These are phyloP conservation scores for Eupristina koningsbergeri DNA, from an alignment of 1,140 invertebrate species.

Conservation along the genomic window DNA sequence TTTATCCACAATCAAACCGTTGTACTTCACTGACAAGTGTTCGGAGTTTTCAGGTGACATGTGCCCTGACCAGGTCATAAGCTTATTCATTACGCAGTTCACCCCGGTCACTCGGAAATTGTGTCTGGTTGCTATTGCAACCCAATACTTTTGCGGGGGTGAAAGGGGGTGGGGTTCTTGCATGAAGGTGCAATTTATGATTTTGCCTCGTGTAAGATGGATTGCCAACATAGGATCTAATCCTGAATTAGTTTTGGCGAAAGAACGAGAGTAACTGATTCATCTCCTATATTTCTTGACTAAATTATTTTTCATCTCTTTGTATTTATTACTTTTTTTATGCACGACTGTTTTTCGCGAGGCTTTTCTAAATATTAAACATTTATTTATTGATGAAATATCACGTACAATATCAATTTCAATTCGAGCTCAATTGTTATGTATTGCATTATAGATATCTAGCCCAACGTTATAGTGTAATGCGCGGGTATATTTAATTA, in stretches of 20 bases:
- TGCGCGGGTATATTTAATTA: not conserved
- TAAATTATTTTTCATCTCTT: no score
- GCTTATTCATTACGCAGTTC: constrained; percentile 61
- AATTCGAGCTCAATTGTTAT: no score
- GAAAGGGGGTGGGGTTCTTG: no score
- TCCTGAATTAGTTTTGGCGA: constrained; percentile 53
- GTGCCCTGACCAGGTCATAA: constrained; percentile 60
- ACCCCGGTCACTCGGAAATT: constrained; percentile 55
- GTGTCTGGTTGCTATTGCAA: constrained; percentile 59
- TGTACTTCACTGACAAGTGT: constrained; percentile 58
- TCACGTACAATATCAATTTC: no score
- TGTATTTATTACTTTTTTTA: no score
- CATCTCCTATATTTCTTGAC: not conserved
- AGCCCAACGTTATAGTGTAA: not conserved
- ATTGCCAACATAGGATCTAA: constrained; percentile 39
- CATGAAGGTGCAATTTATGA: constrained; percentile 55
- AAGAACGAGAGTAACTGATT: not conserved
- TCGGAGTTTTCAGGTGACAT: constrained; percentile 63
- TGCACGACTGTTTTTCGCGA: no score
- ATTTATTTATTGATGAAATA: no score
- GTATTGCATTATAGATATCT: no score
- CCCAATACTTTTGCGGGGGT: constrained; percentile 55
- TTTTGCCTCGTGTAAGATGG: constrained; percentile 43
- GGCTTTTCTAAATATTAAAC: no score
- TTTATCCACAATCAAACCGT: not conserved